Base-by-base conservation (phyloP, 2,888 invertebrate species). In the Cryptocephalus moraei region DNA sequence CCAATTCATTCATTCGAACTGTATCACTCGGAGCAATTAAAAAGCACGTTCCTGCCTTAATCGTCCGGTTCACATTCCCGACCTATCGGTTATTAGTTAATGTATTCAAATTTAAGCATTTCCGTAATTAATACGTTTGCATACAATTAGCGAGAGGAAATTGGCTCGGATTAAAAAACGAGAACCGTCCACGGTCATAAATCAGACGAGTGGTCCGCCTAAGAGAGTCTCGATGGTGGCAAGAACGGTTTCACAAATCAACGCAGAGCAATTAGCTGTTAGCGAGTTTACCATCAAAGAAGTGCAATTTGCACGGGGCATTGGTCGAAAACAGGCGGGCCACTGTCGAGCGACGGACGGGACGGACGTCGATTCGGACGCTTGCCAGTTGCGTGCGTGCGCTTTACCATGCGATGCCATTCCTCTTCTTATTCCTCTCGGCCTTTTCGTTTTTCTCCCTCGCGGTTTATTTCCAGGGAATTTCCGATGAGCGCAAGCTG, bases 281-380 rank as follows among this genome's bases (percentile, higher is more conserved):
- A 63, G 62, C 59, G 58, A 64, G 62, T 66, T n/a, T 66, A 68
- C 68, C 67, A 68, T 68, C 67, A 69, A 69, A 69, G 68, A 66
- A 65, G 66, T 67, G 65, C 67, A 67, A 68, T 70, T 70, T 68
- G 66, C 65, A 68, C 65, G 67, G 65, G 61, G 62, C 68, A 68
- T 69, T 68, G 66, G 64, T 54, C 57, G 56, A 55, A 58, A 63
- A 69, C 68, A 69, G 62, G 61, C 44, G 45, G 50, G 50, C 51
- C 51, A 57, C 51, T 22, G 22, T 22, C 58, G 62, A 63, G 64
- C 52, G 32, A 32, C 48, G 32, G 42, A 49, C 57, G 62, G 32
- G 42, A 49, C 57, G 62, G 61, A 61, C 60, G 61, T 54, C 53
- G 59, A 53, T 56, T 55, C 62, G 61, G 61, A 61, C 60, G 64